A percentile compares a stretch with the other conserved stretches of the same genome.
Evolutionary conservation across 2,113 vertebrate species (phyloP).

Genomic region (Oplegnathus fasciatus): DNA sequence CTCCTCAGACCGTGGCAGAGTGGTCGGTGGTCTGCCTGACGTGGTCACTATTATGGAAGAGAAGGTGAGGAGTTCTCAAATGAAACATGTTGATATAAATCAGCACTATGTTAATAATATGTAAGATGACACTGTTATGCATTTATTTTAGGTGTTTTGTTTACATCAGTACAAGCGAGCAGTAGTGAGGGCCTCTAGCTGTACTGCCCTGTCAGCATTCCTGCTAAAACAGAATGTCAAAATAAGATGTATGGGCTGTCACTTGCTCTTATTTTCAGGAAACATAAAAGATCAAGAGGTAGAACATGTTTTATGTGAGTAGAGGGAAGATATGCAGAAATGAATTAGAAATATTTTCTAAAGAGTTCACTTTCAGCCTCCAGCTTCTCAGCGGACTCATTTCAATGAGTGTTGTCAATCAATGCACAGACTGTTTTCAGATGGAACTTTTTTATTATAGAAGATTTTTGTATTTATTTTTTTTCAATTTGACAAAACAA

Average conservation of each 20-base stretch:
- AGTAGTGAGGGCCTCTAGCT: neutral
- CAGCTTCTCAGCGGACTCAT: no score
- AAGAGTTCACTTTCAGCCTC: no score
- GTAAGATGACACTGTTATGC: neutral
- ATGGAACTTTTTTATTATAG: no score
- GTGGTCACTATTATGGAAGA: slow-evolving; percentile 99
- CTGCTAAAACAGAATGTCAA: neutral
- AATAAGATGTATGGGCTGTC: neutral
- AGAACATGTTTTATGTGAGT: neutral
- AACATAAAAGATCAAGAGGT: neutral
- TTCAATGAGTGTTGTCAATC: no score
- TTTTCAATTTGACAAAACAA: neutral
- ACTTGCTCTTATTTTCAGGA: neutral
- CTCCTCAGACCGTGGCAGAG: slow-evolving; percentile 93
- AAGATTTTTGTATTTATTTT: neutral
- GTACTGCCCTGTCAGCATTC: slow-evolving; percentile 6
- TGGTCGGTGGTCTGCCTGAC: slow-evolving; percentile 94
- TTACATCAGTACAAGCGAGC: neutral
- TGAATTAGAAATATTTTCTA: no score
- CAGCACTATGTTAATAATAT: neutral
- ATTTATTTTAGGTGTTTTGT: neutral
- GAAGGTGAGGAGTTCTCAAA: slow-evolving; percentile 87
- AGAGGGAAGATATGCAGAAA: neutral
- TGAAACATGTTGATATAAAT: neutral
- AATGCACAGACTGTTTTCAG: no score